A percentile compares a stretch with the other conserved stretches of the same genome.
phyloP scores from a whole-genome alignment of 2,113 vertebrate species.

The Bucco capensis region DNA sequence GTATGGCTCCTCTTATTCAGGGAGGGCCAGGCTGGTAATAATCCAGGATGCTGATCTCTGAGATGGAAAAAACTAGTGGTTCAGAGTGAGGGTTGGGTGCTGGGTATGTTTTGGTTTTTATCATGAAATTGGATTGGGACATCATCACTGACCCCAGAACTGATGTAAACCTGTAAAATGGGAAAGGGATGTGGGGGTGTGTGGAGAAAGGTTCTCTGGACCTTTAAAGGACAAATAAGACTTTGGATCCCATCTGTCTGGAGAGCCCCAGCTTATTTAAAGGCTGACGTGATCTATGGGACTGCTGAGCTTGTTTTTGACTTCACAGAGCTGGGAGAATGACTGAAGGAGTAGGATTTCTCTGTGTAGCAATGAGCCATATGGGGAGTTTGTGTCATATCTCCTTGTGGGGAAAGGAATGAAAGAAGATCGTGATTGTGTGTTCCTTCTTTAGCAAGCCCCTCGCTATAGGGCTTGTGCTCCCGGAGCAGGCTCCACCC shows the following conservation, averaged over 20 bases:
- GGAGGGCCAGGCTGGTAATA: not conserved
- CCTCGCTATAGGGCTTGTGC: not conserved
- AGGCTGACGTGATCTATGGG: not conserved
- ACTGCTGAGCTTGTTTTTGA: slow-evolving; percentile 4
- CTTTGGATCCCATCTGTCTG: not conserved
- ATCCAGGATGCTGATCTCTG: not conserved
- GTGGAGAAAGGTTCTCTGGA: not conserved
- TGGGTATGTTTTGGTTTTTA: not conserved
- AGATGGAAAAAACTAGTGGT: not conserved
- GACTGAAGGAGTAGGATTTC: slow-evolving; percentile 1
- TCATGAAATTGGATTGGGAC: not conserved
- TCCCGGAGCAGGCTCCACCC: not conserved
- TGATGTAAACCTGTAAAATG: not conserved
- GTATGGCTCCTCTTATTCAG: not conserved
- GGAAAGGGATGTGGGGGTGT: no score
- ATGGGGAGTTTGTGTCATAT: slow-evolving; percentile 19
- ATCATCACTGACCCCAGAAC: not conserved
- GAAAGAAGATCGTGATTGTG: slow-evolving; percentile 13
- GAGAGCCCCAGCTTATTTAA: not conserved
- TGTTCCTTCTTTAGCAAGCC: slow-evolving; percentile 26
- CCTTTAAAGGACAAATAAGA: not conserved
- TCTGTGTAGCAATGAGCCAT: slow-evolving; percentile 19
- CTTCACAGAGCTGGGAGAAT: slow-evolving; percentile 14
- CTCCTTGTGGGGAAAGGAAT: slow-evolving; percentile 9
- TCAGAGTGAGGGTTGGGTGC: not conserved